phyloP scores from a whole-genome alignment of 53 echinoderm and acorn worm species.

The Echinarachnius parma region DNA sequence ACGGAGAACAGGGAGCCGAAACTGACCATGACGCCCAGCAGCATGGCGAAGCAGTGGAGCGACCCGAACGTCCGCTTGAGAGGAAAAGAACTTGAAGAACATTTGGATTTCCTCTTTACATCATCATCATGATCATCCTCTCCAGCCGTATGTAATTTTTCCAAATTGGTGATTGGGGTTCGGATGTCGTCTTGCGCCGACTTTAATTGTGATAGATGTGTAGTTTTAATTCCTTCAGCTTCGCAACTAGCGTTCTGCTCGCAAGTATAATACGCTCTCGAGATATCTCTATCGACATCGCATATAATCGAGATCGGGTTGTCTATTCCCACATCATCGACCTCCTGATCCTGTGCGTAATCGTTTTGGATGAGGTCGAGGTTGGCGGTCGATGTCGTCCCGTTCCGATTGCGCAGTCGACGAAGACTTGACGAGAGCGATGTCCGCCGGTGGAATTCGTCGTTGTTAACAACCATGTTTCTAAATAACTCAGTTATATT shows the following conservation, averaged over 20 bases:
- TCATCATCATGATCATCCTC: too few species aligned
- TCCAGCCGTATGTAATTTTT: too few species aligned
- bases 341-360: slow-evolving; percentile 2
- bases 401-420: slow-evolving; percentile 1
- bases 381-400: slow-evolving; percentile 11
- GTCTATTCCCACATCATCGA: not conserved
- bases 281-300: too few species aligned
- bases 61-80: slow-evolving; percentile 19
- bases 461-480: not conserved
- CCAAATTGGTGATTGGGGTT: too few species aligned
- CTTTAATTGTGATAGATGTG: too few species aligned
- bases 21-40: slow-evolving; percentile 43
- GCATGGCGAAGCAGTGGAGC: slow-evolving; percentile 30
- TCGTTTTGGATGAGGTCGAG: slow-evolving; percentile 19
- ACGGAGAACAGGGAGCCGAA: slow-evolving; percentile 40
- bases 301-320: too few species aligned
- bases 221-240: too few species aligned
- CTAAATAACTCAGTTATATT: not conserved
- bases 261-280: too few species aligned
- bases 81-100: not conserved
- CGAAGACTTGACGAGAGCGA: slow-evolving; percentile 26
- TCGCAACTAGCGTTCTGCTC: not conserved
- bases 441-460: slow-evolving; percentile 2
- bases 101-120: too few species aligned
- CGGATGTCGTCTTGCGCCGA: not conserved